Evolutionary conservation across 1,140 invertebrate genomes (phyloP).

Genomic region (Uloborus diversus): DNA sequence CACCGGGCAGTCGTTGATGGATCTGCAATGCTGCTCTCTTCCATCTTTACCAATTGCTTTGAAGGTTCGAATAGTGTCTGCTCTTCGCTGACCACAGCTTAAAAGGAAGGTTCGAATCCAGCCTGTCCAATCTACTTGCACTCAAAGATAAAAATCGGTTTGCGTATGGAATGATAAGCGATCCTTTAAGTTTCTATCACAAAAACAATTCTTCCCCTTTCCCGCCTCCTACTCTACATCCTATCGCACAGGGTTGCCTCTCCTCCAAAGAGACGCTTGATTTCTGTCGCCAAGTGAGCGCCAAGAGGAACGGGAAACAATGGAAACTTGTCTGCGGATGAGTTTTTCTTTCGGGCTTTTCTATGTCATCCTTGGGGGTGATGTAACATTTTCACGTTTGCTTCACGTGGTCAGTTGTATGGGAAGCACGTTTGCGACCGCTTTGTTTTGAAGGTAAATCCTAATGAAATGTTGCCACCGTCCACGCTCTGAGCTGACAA

Average conservation of each 20-base stretch:
- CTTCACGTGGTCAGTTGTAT: no score
- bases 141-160: background rate
- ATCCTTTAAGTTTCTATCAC: conserved; percentile 22
- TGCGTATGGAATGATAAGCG: conserved; percentile 15
- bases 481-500: no score
- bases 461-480: no score
- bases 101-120: conserved; percentile 32
- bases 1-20: conserved; percentile 50
- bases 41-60: conserved; percentile 23
- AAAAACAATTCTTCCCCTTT: conserved; percentile 29
- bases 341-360: no score
- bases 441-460: no score
- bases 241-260: conserved; percentile 9
- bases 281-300: background rate
- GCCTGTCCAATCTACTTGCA: background rate
- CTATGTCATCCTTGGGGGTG: no score
- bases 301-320: no score
- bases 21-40: conserved; percentile 11
- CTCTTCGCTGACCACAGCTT: conserved; percentile 39
- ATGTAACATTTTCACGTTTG: no score
- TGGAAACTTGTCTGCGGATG: no score
- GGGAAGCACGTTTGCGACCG: no score
- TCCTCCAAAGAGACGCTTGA: background rate
- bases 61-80: background rate
- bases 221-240: conserved; percentile 1